phyloP scores from a whole-genome alignment of 2,113 vertebrate genomes.

The Sitta europaea region DNA sequence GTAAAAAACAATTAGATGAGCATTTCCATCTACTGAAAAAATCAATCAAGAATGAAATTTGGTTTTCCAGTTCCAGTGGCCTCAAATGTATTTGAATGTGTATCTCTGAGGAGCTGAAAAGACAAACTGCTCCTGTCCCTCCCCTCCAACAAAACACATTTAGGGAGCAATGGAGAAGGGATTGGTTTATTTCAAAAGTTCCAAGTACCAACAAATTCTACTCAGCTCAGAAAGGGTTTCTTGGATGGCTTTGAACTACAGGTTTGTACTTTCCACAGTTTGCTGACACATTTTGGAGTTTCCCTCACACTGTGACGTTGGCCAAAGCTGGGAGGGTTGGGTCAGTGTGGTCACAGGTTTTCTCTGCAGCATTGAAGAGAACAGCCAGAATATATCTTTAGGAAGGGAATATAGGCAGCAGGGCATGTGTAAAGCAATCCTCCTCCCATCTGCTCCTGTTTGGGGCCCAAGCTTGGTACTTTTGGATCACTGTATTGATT shows the following conservation, averaged over 20 bases:
- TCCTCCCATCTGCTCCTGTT: background rate
- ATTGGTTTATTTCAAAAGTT: background rate
- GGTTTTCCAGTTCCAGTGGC: constrained; percentile 45
- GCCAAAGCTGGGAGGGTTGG: background rate
- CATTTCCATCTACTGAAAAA: constrained; percentile 52
- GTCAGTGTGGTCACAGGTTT: fast-evolving
- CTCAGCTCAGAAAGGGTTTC: background rate
- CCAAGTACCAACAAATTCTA: background rate
- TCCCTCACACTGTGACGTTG: background rate
- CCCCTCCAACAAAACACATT: background rate
- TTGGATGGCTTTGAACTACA: background rate
- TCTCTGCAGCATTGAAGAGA: background rate
- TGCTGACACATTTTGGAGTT: background rate
- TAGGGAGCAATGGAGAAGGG: background rate
- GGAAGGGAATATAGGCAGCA: background rate
- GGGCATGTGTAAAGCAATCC: background rate
- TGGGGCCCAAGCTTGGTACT: background rate
- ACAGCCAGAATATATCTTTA: background rate
- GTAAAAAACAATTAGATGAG: constrained; percentile 64
- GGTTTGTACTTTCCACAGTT: background rate
- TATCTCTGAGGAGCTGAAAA: constrained; percentile 17
- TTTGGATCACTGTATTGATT: background rate
- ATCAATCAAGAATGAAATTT: constrained; percentile 65
- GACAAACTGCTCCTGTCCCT: background rate
- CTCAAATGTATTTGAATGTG: constrained; percentile 18